phyloP scores from a whole-genome alignment of 2,797 vertebrate species.

The Takifugu ocellatus region DNA sequence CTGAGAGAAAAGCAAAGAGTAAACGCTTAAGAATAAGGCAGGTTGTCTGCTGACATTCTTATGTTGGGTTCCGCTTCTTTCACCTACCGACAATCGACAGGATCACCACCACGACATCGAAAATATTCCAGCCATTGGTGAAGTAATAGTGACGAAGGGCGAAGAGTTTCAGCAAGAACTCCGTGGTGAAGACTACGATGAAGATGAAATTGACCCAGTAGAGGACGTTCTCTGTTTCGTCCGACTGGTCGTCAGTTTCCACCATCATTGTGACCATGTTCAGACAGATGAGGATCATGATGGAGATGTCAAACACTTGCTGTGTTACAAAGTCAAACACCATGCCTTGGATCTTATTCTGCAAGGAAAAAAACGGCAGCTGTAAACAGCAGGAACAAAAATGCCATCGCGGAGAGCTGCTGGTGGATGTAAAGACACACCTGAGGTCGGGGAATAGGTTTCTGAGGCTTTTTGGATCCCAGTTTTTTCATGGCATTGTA shows the following conservation, averaged over 20 bases:
- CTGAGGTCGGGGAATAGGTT: slow-evolving; percentile 94
- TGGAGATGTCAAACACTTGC: slow-evolving; percentile 97
- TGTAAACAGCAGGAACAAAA: neutral
- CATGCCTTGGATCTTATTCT: slow-evolving; percentile 95
- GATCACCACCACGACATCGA: slow-evolving; percentile 98
- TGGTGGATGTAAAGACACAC: slow-evolving; percentile 58
- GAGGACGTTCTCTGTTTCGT: slow-evolving; percentile 89
- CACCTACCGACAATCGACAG: slow-evolving; percentile 96
- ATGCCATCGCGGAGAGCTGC: neutral
- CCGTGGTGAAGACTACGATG: slow-evolving; percentile 94
- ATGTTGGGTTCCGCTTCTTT: neutral
- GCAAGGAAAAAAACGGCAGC: neutral
- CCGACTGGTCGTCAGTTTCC: slow-evolving; percentile 93
- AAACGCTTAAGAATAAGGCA: slow-evolving; percentile 6
- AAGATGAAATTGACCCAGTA: slow-evolving; percentile 99
- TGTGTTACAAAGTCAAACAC: slow-evolving; percentile 97
- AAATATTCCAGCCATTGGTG: slow-evolving; percentile 99
- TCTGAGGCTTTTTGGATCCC: slow-evolving; percentile 98
- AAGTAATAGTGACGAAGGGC: slow-evolving; percentile 97
- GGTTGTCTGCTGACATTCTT: neutral
- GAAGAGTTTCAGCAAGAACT: slow-evolving; percentile 97
- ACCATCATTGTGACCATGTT: slow-evolving; percentile 99
- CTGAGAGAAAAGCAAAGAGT: slow-evolving; percentile 57
- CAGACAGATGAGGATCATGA: slow-evolving; percentile 99
- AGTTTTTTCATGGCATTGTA: slow-evolving; percentile 99